Percentiles rank a stretch among this genome's conserved stretches.
Conservation (phyloP, 2,888 invertebrate species). For the Diaprepes abbreviatus region DNA sequence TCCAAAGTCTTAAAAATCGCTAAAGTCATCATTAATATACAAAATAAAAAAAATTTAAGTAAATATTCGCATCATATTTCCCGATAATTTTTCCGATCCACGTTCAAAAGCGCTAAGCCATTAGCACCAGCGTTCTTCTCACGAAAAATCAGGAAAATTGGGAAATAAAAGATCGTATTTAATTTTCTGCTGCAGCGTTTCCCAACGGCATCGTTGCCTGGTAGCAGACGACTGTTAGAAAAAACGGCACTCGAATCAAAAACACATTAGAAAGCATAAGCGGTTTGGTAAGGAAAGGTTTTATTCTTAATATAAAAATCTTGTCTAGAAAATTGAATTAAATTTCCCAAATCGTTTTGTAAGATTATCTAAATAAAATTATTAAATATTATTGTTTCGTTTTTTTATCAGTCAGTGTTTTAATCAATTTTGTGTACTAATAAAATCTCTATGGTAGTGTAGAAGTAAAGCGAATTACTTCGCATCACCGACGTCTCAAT, state of each 20-base stretch:
- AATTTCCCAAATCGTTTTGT: too few species aligned
- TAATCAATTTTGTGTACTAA: too few species aligned
- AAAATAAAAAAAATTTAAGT: too few species aligned
- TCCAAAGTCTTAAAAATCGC: too few species aligned
- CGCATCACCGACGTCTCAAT: too few species aligned
- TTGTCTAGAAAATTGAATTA: background rate
- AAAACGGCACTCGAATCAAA: conserved; percentile 18
- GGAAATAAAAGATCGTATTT: conserved; percentile 25
- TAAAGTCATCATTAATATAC: too few species aligned
- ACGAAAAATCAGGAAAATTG: conserved; percentile 20
- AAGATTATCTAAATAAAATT: too few species aligned
- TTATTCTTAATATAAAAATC: background rate
- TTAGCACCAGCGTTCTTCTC: conserved; percentile 11
- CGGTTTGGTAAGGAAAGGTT: background rate
- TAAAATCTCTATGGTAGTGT: too few species aligned
- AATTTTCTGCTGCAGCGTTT: conserved; percentile 28
- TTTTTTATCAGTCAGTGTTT: too few species aligned
- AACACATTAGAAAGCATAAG: conserved; percentile 7
- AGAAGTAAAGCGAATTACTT: too few species aligned
- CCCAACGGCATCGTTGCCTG: background rate
- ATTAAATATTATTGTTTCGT: too few species aligned
- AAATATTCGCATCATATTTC: too few species aligned
- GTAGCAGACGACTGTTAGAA: conserved; percentile 9
- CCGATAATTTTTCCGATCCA: background rate
- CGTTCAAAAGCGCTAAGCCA: conserved; percentile 7